Percentiles rank a stretch among this genome's conserved stretches.
These are phyloP conservation scores for Cryptocheilus praepositus DNA, from an alignment of 2,888 invertebrate species.

Conservation along the genomic window DNA sequence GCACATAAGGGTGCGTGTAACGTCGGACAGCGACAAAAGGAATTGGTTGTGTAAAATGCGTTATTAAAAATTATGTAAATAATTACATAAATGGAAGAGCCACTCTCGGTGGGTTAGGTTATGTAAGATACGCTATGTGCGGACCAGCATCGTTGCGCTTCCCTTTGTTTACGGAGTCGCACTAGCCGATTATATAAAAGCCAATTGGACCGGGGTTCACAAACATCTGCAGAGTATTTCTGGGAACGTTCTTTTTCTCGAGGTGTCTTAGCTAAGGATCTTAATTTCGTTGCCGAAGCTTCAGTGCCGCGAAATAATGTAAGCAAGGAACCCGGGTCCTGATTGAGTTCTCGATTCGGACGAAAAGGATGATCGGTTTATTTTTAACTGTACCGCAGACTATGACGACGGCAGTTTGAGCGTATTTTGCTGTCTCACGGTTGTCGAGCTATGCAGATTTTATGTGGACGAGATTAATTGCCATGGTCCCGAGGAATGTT, in stretches of 20 bases:
- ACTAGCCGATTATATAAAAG: slow-evolving; percentile 32
- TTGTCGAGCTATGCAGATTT: no score
- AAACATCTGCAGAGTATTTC: background rate
- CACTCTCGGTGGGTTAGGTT: slow-evolving; percentile 23
- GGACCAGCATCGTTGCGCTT: slow-evolving; percentile 9
- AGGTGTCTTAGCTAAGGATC: no score
- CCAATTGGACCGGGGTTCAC: background rate
- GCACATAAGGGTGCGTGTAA: no score
- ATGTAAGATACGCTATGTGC: slow-evolving; percentile 31
- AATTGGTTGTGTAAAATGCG: slow-evolving; percentile 24
- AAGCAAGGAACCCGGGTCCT: no score
- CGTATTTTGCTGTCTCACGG: no score
- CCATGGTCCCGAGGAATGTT: slow-evolving; percentile 32
- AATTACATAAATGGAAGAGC: slow-evolving; percentile 50
- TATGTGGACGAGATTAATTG: slow-evolving; percentile 32
- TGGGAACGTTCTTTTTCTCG: no score
- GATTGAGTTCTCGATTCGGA: no score
- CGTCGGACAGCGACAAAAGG: slow-evolving; percentile 21
- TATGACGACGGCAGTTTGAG: no score
- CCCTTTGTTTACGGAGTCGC: slow-evolving; percentile 27
- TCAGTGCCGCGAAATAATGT: no score
- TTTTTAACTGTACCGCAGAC: no score
- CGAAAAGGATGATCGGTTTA: no score
- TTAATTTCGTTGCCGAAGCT: no score
- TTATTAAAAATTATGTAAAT: slow-evolving; percentile 58